Evolutionary conservation across 2,113 vertebrate genomes (phyloP).

Genomic region (Polypterus bichir): DNA sequence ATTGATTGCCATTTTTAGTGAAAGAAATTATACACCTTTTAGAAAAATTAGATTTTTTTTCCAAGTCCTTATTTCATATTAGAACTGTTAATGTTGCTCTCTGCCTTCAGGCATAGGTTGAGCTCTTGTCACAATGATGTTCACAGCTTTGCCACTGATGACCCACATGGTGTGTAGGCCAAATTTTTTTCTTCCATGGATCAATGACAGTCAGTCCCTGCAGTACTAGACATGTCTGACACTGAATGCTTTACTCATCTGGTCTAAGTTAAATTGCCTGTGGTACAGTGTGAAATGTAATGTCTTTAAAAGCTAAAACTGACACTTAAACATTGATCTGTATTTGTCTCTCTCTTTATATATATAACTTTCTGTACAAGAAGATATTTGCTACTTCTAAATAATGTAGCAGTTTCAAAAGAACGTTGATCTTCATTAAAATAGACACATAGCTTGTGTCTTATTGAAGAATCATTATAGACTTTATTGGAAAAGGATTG

Average conservation of each 20-base stretch:
- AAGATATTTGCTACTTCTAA: neutral
- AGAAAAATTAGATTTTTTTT: too few relatives aligned
- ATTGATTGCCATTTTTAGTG: too few relatives aligned
- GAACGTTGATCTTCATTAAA: constrained; percentile 18
- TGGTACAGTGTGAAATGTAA: neutral
- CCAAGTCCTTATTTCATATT: too few relatives aligned
- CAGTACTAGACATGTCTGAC: constrained; percentile 29
- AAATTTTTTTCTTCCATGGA: constrained; percentile 26
- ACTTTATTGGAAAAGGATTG: constrained; percentile 8
- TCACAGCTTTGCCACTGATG: constrained; percentile 3
- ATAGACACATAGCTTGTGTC: constrained; percentile 19
- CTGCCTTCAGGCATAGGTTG: neutral
- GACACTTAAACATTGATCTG: constrained; percentile 1
- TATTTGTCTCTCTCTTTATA: neutral
- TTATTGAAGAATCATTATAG: constrained; percentile 25
- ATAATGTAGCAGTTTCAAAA: neutral
- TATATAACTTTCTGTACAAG: neutral
- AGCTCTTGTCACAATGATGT: neutral
- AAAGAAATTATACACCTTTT: too few relatives aligned
- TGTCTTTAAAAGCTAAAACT: constrained; percentile 7
- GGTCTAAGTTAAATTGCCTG: constrained; percentile 1
- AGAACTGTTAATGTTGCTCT: too few relatives aligned
- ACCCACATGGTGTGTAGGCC: constrained; percentile 21
- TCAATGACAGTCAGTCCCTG: constrained; percentile 42
- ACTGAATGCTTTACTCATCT: constrained; percentile 20